Evolutionary conservation across 2,888 invertebrate genomes (phyloP).

Genomic region (Mesochorus sp.): DNA sequence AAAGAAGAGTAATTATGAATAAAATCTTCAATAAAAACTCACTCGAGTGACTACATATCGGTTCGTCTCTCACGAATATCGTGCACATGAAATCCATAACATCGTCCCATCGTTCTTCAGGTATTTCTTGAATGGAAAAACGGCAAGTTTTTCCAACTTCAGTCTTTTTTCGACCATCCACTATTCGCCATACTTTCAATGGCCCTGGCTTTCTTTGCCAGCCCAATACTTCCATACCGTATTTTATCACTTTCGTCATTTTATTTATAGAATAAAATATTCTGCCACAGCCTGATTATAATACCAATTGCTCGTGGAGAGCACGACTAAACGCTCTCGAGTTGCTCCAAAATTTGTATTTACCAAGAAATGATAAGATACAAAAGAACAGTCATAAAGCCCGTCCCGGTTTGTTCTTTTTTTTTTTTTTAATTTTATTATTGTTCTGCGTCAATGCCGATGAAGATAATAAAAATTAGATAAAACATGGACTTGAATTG

Average conservation of each 20-base stretch:
- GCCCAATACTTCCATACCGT: slow-evolving; percentile 31
- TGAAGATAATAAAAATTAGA: too few species aligned
- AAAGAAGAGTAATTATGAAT: too few species aligned
- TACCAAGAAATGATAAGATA: too few species aligned
- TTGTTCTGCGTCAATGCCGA: too few species aligned
- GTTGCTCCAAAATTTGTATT: too few species aligned
- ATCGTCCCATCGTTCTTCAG: slow-evolving; percentile 74
- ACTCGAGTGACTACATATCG: slow-evolving; percentile 67
- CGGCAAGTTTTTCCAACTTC: slow-evolving; percentile 66
- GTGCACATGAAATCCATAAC: slow-evolving; percentile 71
- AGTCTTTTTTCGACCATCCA: slow-evolving; percentile 66
- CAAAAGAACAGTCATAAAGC: too few species aligned
- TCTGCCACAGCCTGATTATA: too few species aligned
- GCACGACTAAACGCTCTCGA: too few species aligned
- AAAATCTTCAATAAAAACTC: slow-evolving; percentile 57
- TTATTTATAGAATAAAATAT: not conserved
- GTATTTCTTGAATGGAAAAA: slow-evolving; percentile 76
- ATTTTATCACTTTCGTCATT: slow-evolving; percentile 36
- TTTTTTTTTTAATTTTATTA: too few species aligned
- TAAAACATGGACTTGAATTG: too few species aligned
- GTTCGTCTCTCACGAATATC: slow-evolving; percentile 72
- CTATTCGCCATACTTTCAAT: slow-evolving; percentile 71
- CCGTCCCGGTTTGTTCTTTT: too few species aligned
- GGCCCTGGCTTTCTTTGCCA: slow-evolving; percentile 70
- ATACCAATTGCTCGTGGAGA: too few species aligned